Base-by-base conservation (phyloP, 2,888 invertebrate species). In the Mamestra brassicae region DNA sequence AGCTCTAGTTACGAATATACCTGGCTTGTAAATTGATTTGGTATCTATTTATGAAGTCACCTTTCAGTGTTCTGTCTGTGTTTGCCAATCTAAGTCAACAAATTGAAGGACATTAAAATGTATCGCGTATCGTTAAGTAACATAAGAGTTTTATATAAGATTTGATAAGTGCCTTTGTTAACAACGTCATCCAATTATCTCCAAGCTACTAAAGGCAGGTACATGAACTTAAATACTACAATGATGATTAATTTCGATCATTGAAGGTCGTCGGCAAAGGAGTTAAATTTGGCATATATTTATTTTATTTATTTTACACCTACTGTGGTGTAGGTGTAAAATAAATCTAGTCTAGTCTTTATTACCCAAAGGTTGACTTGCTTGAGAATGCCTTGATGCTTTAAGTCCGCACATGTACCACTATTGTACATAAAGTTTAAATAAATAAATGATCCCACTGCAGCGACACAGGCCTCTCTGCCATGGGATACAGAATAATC, bases 1-100 rank as follows among this genome's bases (percentile, higher is more conserved):
- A 26, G 57, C 6, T 61, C 65, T 15, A 26, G 38, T n/a, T 61
- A 61, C 57, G n/a, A 70, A 66, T 76, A 66, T 45, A 50, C n/a
- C 66, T 54, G 58, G 13, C 2, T n/a, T 50, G 17, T 45, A 50
- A 72, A 62, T 62, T 11, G n/a, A 71, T 66, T 63, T 13, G 4
- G 3, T 78, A 52, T 47, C 0, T 60, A 64, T 57, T 64, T 55
- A 36, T 47, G 11, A 61, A 36, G 26, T 76, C 57, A 68, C 50
- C 36, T 42, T n/a, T 50, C n/a, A n/a, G 11, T 36, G 4, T 60
- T 34, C 15, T 50, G 38, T 69, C 64, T 61, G 42, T 50, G 34
- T 52, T 62, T 26, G 1, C 26, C 26, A 26, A 26, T 52, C 5
- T 38, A 17, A 55, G 55, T 68, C 13, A 36, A 47, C 13, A 15